Conservation (phyloP, 2,113 vertebrate genomes). For the Elanoides forficatus region DNA sequence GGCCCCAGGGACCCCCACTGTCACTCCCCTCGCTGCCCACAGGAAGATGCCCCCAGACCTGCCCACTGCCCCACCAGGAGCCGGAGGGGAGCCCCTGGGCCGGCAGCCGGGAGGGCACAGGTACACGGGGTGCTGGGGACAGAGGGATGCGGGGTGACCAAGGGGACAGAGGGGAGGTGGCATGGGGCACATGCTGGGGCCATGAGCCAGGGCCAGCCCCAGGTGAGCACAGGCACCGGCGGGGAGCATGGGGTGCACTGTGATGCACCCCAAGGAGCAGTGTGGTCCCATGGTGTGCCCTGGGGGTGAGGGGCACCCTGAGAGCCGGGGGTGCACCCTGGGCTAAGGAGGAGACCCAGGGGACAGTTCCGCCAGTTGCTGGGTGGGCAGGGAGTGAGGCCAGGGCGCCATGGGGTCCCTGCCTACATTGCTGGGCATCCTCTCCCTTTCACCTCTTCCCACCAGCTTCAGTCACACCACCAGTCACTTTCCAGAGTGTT, state of each 20-base stretch:
- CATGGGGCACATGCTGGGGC: not conserved
- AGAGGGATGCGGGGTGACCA: rapidly evolving
- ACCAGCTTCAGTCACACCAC: not conserved
- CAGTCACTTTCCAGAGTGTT: not conserved
- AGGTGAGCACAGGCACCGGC: not conserved
- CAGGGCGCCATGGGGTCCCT: rapidly evolving
- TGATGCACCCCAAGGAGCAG: not conserved
- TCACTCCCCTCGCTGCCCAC: not conserved
- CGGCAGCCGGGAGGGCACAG: not conserved
- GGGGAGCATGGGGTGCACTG: not conserved
- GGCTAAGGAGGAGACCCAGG: not conserved
- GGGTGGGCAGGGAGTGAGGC: not conserved
- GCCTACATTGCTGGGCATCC: not conserved
- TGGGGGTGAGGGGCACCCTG: not conserved
- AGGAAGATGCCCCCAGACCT: not conserved
- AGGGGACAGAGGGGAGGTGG: not conserved
- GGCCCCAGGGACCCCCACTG: not conserved
- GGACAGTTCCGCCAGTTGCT: not conserved
- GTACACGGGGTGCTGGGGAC: not conserved
- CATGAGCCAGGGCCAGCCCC: not conserved
- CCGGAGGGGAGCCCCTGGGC: not conserved
- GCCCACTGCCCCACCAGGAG: not conserved
- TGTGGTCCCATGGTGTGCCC: too few relatives aligned
- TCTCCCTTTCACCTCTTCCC: not conserved
- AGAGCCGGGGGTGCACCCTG: not conserved